Base-by-base conservation (phyloP, 2,888 invertebrate genomes). In the Lasiommata megera region DNA sequence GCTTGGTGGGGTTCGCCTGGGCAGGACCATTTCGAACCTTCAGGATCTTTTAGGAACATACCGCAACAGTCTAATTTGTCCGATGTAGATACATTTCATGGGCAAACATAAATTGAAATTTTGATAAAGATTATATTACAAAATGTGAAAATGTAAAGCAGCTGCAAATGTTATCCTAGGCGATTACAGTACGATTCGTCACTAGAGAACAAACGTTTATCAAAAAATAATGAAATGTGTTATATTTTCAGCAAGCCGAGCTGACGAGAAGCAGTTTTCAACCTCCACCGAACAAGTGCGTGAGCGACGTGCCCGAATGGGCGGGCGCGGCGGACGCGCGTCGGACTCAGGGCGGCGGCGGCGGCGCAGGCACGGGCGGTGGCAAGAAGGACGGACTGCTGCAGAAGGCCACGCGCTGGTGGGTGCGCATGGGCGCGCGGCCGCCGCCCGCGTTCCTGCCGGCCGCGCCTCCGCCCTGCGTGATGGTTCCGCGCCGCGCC, bases 251-350 rank as follows among this genome's bases (percentile, higher is more conserved):
- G 93, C 93, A 93, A 92, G 93, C 93, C 83, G 93, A 93, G 88
- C 92, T 93, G 88, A 93, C 93, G 77, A 92, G 93, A 79, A 92
- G 93, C 82, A 93, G 93, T 73, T 92, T 93, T 67, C 93, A 93
- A 82, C 92, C 93, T 73, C 93, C 93, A 71, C 93, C 93, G 76
- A 93, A 93, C 87, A 93, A 93, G 83, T 92, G 93, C 82, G 93
- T 93, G 80, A 92, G 92, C 88, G 93, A 93, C 90, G 93, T 93
- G 82, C 93, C 93, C 73, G 92, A 92, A 79, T 91, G 90, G 90
- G 88, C 89, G 71, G 84, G 79, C 67, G 77, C 72, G 61, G 75
- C 70, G 67, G 75, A 67, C 60, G 72, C 69, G 64, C 68, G 75
- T 67, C 68, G 71, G 17, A 66, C 62, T 69, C 64, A 67, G 56